phyloP scores from a whole-genome alignment of 2,113 vertebrate genomes.

The Microcebus tavaratra region DNA sequence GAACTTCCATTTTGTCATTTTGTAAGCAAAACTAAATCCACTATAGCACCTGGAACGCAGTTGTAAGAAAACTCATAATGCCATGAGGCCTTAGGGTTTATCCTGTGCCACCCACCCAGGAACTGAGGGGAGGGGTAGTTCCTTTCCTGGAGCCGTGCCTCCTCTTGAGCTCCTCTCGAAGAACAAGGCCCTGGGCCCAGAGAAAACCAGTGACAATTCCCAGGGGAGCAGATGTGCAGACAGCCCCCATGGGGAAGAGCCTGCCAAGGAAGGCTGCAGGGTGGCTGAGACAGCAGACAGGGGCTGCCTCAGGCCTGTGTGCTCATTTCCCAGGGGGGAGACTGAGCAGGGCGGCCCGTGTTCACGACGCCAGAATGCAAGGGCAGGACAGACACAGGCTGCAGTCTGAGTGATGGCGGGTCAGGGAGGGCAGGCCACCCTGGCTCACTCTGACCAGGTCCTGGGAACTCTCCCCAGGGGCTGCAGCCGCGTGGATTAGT shows the following conservation, averaged over 20 bases:
- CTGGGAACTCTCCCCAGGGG: background rate
- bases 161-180: background rate
- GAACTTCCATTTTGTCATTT: background rate
- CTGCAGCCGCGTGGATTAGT: accelerated
- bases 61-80: accelerated
- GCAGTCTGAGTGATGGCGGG: accelerated
- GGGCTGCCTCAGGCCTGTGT: background rate
- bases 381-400: too few species aligned
- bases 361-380: too few species aligned
- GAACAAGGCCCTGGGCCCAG: too few species aligned
- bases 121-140: accelerated
- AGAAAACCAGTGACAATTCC: background rate
- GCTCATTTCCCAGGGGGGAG: background rate
- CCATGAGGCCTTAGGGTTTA: accelerated
- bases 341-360: background rate
- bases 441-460: background rate
- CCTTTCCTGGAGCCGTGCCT: accelerated
- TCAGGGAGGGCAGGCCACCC: background rate
- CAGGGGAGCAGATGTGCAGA: background rate
- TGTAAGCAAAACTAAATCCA: background rate
- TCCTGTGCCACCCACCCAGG: accelerated
- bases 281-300: too few species aligned
- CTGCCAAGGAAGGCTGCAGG: background rate
- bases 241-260: background rate
- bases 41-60: accelerated